Evolutionary conservation across 2,888 invertebrate species (phyloP).

Genomic region (Cantharis flavilabris): DNA sequence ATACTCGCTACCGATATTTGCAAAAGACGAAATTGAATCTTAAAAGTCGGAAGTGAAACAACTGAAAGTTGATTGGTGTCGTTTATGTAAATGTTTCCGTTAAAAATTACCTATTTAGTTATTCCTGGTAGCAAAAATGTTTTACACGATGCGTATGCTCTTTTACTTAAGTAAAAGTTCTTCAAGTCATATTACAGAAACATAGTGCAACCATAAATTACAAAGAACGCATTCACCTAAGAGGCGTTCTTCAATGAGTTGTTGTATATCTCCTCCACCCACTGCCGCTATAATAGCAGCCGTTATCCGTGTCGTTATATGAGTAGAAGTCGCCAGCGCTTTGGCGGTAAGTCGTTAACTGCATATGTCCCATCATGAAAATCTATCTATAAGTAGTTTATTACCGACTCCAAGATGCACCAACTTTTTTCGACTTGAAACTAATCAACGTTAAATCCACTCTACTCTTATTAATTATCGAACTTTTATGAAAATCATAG

Average conservation of each 20-base stretch:
- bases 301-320: slow-evolving; percentile 37
- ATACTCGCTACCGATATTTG: background rate
- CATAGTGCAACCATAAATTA: slow-evolving; percentile 30
- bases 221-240: slow-evolving; percentile 35
- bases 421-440: slow-evolving; percentile 3
- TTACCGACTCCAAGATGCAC: slow-evolving; percentile 15
- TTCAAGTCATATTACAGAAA: slow-evolving; percentile 30
- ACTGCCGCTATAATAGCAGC: slow-evolving; percentile 38
- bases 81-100: background rate
- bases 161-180: slow-evolving; percentile 27
- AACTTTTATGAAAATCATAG: background rate
- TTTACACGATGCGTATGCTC: slow-evolving; percentile 29
- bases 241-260: slow-evolving; percentile 40
- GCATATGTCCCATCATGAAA: slow-evolving; percentile 31
- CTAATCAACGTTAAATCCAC: background rate
- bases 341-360: slow-evolving; percentile 36
- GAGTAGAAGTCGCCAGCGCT: slow-evolving; percentile 35
- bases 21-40: background rate
- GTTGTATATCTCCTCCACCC: slow-evolving; percentile 40
- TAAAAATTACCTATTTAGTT: slow-evolving; percentile 1
- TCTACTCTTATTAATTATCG: background rate
- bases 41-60: background rate
- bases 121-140: slow-evolving; percentile 28
- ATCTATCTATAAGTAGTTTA: slow-evolving; percentile 27
- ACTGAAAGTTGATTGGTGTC: background rate